Percentiles rank a stretch among this genome's conserved stretches.
Evolutionary conservation across 2,797 vertebrate genomes (phyloP).

Genomic region (Macroramphosus scolopax): DNA sequence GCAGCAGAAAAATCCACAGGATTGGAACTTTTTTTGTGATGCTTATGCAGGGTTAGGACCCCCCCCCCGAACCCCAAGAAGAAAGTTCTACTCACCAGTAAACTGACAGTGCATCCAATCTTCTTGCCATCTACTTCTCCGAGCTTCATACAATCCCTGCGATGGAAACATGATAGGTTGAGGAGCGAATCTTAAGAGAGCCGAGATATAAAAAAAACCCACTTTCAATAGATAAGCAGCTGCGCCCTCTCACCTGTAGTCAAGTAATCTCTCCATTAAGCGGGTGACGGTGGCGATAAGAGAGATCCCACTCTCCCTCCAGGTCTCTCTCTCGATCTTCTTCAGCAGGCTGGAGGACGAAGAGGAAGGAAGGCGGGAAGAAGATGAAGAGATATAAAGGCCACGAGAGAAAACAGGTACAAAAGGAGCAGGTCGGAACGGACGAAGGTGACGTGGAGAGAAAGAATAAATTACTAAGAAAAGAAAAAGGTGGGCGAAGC

Average conservation of each 20-base stretch:
- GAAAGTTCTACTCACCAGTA: constrained; percentile 84
- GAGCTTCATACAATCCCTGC: constrained; percentile 97
- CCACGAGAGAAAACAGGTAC: constrained; percentile 1
- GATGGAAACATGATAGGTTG: constrained; percentile 15
- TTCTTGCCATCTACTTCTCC: constrained; percentile 98
- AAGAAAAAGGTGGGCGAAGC: constrained; percentile 43
- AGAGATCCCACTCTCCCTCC: constrained; percentile 97
- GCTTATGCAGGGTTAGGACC: too few species aligned
- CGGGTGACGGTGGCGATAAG: constrained; percentile 97
- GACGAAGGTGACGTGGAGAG: constrained; percentile 11
- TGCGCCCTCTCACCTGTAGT: constrained; percentile 85
- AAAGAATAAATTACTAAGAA: constrained; percentile 34
- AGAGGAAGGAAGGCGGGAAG: constrained; percentile 26
- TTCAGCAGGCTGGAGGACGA: constrained; percentile 87
- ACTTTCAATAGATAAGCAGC: too few species aligned
- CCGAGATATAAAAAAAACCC: too few species aligned
- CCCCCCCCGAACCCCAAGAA: too few species aligned
- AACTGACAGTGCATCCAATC: constrained; percentile 97
- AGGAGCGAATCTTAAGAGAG: too few species aligned
- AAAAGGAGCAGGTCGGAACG: constrained; percentile 13
- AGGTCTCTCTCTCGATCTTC: constrained; percentile 99
- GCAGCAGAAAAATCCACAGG: too few species aligned
- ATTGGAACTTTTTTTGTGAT: too few species aligned
- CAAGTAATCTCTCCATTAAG: constrained; percentile 95
- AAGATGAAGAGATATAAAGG: constrained; percentile 34